Conservation (phyloP, 2,888 invertebrate genomes). For the Drosophila melanosoma region DNA sequence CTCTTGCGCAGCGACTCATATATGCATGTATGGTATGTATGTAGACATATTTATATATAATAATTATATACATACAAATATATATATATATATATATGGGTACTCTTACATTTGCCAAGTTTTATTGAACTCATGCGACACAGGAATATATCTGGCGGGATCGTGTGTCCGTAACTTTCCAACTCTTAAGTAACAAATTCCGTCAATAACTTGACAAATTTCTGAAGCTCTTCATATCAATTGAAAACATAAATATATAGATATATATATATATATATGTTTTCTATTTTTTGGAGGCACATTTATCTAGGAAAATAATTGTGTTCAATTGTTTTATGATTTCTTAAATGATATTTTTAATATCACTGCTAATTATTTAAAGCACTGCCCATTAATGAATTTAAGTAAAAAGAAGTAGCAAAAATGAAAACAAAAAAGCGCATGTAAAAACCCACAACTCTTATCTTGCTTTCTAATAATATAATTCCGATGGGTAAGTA, state of each 20-base stretch:
- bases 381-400: not conserved
- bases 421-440: constrained; percentile 2
- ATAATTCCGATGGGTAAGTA: not conserved
- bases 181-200: constrained; percentile 25
- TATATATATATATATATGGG: not conserved
- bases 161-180: constrained; percentile 23
- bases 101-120: constrained; percentile 38
- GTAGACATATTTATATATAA: not conserved
- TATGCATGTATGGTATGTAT: constrained; percentile 1
- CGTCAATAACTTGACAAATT: constrained; percentile 15
- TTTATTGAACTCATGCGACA: constrained; percentile 61
- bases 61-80: no score
- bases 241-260: not conserved
- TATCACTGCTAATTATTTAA: not conserved
- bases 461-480: constrained; percentile 24
- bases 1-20: constrained; percentile 9
- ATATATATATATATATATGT: not conserved
- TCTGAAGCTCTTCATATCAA: not conserved
- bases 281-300: not conserved
- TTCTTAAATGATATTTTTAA: not conserved
- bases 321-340: not conserved
- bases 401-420: not conserved
- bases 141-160: constrained; percentile 19
- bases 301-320: no score
- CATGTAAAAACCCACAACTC: constrained; percentile 5